Conservation (phyloP, 2,888 invertebrate species). For the Oscheius sp. region DNA sequence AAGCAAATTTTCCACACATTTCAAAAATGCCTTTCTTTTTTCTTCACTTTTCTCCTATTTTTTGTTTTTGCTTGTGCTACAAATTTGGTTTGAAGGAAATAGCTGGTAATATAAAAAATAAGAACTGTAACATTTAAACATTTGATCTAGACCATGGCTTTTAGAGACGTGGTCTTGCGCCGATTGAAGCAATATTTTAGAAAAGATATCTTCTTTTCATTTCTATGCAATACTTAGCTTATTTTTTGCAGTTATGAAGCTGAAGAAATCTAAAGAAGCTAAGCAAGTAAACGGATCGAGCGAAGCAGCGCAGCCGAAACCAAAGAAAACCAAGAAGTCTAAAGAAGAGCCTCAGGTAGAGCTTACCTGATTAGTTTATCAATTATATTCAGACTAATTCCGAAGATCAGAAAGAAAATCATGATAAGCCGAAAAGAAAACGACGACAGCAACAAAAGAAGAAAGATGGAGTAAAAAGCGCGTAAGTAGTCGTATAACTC, state of each 20-base stretch:
- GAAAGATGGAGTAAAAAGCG: constrained; percentile 12
- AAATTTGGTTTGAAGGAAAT: too few species aligned
- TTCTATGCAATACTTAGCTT: neutral
- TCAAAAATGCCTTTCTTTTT: too few species aligned
- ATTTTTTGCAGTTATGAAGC: neutral
- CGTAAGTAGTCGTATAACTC: too few species aligned
- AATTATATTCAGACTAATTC: neutral
- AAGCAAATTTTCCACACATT: too few species aligned
- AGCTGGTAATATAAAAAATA: too few species aligned
- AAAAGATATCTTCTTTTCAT: neutral
- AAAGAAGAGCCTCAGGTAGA: neutral
- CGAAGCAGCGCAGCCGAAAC: neutral
- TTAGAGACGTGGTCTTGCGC: too few species aligned
- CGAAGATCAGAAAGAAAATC: neutral
- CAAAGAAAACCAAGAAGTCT: constrained; percentile 10
- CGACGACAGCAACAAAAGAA: neutral
- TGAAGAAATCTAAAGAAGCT: constrained; percentile 5
- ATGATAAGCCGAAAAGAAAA: neutral
- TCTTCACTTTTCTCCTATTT: too few species aligned
- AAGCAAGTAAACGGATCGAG: neutral
- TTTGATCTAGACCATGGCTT: too few species aligned
- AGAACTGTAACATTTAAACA: neutral
- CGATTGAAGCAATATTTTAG: too few species aligned
- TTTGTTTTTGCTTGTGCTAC: too few species aligned
- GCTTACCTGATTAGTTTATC: neutral